Conservation (phyloP, 2,113 vertebrate genomes). For the Limanda limanda region DNA sequence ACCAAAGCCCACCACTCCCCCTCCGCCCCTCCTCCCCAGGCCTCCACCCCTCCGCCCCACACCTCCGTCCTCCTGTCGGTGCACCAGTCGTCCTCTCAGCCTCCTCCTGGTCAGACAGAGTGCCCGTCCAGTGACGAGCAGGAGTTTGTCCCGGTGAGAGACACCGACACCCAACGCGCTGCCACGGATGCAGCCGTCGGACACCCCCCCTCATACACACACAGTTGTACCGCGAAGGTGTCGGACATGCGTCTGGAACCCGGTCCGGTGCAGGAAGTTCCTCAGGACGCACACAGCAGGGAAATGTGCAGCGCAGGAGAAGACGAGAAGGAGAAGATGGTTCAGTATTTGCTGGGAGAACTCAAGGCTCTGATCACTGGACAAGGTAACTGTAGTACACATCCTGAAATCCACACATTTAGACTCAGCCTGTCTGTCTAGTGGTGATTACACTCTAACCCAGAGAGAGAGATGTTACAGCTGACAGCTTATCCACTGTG, state of each 20-base stretch:
- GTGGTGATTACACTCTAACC: too few species aligned
- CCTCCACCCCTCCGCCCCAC: background rate
- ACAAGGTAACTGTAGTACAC: slow-evolving; percentile 80
- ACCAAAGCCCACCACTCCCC: background rate
- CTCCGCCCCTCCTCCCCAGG: background rate
- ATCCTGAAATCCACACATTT: too few species aligned
- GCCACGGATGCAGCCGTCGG: background rate
- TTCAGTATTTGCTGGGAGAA: slow-evolving; percentile 86
- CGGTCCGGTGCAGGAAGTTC: background rate
- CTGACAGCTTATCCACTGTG: background rate
- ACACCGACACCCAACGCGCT: slow-evolving; percentile 22
- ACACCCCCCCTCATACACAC: background rate
- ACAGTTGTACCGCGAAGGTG: background rate
- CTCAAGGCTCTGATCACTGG: slow-evolving; percentile 85
- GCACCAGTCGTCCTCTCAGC: background rate
- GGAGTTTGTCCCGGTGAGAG: slow-evolving; percentile 76
- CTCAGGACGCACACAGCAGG: background rate
- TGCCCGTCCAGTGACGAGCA: slow-evolving; percentile 40
- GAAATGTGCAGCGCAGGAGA: slow-evolving; percentile 56
- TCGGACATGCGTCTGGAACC: too few species aligned
- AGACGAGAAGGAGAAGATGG: slow-evolving; percentile 75
- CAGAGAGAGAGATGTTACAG: too few species aligned
- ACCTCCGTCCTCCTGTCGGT: background rate
- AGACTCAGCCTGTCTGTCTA: too few species aligned
- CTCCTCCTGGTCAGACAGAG: fast-evolving